Evolutionary conservation across 2,113 vertebrate genomes (phyloP), one percentile per base, ranked within the genome.

Genomic region (Tinamus guttatus): DNA sequence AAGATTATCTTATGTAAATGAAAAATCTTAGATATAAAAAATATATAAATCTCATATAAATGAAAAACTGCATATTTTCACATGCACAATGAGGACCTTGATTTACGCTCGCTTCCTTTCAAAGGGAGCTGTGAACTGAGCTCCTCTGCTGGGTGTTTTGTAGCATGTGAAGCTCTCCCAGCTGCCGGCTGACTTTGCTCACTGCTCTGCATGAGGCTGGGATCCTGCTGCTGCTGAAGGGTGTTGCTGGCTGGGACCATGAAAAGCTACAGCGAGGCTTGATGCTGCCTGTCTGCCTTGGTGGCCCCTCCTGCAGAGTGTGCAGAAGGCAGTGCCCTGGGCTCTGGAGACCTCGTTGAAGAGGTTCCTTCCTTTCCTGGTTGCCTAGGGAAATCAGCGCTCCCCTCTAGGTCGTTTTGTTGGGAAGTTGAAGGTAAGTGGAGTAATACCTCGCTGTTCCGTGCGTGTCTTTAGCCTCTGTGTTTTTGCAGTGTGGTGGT

Each of bases 351-450:
- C 30, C 52, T 47, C 63, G 59, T 20, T 10, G 28, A 32, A 45
- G 11, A 84, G 43, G 28, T 73, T 2, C 17, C 32, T 24, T 40
- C 17, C 28, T 28, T 5, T 24, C 60, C 51, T 67, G 25, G 7
- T 56, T 11, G 8, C 34, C 30, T 22, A 3, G 10, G 56, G 52
- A 34, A 75, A n/a, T 16, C 5, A 16, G 77, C 24, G 19, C 75
- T 34, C 47, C 6, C 3, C 4, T 1, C 0, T 4, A 24, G 67
- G 9, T n/a, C 4, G 28, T 40, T 20, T 1, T 11, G 13, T 20
- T 1, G 3, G 43, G n/a, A 20, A 36, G 38, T 10, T 13, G n/a
- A 32, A 68, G 65, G 41, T 47, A 21, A 24, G 22, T 30, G 30
- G 30, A 68, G 30, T 20, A 47, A n/a, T 30, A n/a, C 12, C 12